Evolutionary conservation across 2,797 vertebrate species (phyloP).

Genomic region (Gastrophryne carolinensis): DNA sequence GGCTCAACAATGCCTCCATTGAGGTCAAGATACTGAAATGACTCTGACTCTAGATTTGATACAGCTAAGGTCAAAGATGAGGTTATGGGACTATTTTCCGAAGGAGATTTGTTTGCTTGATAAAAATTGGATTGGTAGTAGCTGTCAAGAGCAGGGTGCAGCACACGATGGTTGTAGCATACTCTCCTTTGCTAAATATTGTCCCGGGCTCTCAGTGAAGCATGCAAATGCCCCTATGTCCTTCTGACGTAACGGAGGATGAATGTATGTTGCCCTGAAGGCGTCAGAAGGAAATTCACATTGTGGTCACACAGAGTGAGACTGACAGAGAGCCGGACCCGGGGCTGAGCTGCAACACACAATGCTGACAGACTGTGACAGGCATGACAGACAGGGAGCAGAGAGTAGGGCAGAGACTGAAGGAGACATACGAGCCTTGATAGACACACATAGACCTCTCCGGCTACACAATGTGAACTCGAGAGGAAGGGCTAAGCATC

Average conservation of each 20-base stretch:
- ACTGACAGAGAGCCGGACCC: conserved; percentile 19
- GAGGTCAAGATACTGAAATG: too few relatives aligned
- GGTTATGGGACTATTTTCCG: too few relatives aligned
- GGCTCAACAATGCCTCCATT: too few relatives aligned
- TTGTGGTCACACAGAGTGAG: conserved; percentile 15
- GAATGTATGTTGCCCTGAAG: conserved; percentile 34
- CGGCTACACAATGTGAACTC: conserved; percentile 14
- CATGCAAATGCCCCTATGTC: not conserved
- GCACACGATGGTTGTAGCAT: not conserved
- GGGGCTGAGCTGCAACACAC: not conserved
- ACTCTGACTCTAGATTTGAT: too few relatives aligned
- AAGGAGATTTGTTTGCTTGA: not conserved
- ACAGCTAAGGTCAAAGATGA: too few relatives aligned
- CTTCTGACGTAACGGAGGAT: conserved; percentile 17
- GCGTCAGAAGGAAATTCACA: conserved; percentile 18
- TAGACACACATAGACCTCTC: conserved; percentile 19
- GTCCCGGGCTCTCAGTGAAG: not conserved
- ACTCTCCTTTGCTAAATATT: not conserved
- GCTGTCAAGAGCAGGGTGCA: not conserved
- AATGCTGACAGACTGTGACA: conserved; percentile 6
- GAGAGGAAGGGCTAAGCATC: not conserved
- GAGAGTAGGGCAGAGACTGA: not conserved
- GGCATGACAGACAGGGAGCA: conserved; percentile 25
- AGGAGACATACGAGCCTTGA: conserved; percentile 6
- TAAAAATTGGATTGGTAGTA: not conserved